Percentiles rank a stretch among this genome's conserved stretches.
Conservation (phyloP, 2,797 vertebrate species). For the Syngnathus acus region DNA sequence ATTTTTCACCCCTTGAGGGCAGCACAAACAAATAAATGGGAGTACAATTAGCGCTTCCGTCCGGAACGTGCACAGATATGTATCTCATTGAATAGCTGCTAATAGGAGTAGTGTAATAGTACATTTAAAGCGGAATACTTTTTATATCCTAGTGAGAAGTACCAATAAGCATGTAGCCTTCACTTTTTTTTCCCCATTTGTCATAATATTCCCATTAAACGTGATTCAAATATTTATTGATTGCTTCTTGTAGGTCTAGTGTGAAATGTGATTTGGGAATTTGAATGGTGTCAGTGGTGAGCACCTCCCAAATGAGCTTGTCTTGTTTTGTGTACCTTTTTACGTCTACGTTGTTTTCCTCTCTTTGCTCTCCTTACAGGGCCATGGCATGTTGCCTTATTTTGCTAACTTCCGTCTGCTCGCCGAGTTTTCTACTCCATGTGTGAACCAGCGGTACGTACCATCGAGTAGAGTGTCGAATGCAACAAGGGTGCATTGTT, state of each 20-base stretch:
- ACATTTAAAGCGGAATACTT: too few species aligned
- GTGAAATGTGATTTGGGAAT: too few species aligned
- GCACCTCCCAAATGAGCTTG: background rate
- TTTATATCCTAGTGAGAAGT: too few species aligned
- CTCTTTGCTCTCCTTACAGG: constrained; percentile 71
- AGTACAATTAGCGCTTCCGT: too few species aligned
- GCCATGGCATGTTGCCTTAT: constrained; percentile 82
- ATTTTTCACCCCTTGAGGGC: background rate
- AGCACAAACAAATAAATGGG: background rate
- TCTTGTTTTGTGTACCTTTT: constrained; percentile 1
- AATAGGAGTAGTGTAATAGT: background rate
- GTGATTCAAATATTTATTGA: too few species aligned
- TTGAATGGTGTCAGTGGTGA: background rate
- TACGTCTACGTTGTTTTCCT: constrained; percentile 50
- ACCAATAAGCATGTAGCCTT: too few species aligned
- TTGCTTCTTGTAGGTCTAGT: too few species aligned
- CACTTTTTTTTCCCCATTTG: too few species aligned
- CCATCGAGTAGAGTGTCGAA: background rate
- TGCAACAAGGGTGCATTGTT: too few species aligned
- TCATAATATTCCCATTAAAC: too few species aligned
- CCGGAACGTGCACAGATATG: too few species aligned
- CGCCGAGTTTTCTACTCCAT: constrained; percentile 96
- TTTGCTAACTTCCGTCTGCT: constrained; percentile 96
- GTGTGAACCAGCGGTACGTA: constrained; percentile 98
- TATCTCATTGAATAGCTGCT: background rate